phyloP scores from a whole-genome alignment of 1,140 invertebrate species.

The Aleiodes sp. region DNA sequence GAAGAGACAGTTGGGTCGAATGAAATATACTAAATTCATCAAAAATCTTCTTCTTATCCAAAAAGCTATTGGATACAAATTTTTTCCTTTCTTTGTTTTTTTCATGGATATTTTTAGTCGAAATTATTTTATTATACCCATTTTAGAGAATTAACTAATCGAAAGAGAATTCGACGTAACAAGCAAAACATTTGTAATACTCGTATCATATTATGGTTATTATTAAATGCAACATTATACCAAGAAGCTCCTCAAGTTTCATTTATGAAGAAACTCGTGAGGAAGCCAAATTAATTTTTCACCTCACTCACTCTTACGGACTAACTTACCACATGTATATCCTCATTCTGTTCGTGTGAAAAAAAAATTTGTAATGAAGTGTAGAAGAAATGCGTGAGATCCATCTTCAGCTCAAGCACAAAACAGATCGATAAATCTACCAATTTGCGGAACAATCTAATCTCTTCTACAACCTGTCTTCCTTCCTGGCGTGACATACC shows the following conservation, averaged over 20 bases:
- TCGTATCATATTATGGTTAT: constrained; percentile 19
- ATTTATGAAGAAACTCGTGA: not conserved
- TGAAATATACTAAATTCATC: not conserved
- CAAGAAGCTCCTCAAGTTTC: constrained; percentile 27
- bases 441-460: constrained; percentile 16
- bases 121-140: too few relatives aligned
- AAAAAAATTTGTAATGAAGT: not conserved
- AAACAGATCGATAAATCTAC: constrained; percentile 1
- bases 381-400: not conserved
- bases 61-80: too few relatives aligned
- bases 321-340: not conserved
- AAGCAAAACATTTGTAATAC: not conserved
- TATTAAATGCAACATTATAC: constrained; percentile 32
- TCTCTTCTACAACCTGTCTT: not conserved
- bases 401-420: not conserved
- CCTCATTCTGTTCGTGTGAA: too few relatives aligned
- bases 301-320: not conserved
- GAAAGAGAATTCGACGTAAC: not conserved
- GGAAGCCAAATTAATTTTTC: constrained; percentile 11
- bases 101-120: too few relatives aligned
- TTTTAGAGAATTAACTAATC: too few relatives aligned
- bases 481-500: not conserved
- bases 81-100: too few relatives aligned
- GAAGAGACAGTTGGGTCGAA: not conserved
- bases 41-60: too few relatives aligned